Conservation (phyloP, 2,888 invertebrate species). For the Erebia ligea region DNA sequence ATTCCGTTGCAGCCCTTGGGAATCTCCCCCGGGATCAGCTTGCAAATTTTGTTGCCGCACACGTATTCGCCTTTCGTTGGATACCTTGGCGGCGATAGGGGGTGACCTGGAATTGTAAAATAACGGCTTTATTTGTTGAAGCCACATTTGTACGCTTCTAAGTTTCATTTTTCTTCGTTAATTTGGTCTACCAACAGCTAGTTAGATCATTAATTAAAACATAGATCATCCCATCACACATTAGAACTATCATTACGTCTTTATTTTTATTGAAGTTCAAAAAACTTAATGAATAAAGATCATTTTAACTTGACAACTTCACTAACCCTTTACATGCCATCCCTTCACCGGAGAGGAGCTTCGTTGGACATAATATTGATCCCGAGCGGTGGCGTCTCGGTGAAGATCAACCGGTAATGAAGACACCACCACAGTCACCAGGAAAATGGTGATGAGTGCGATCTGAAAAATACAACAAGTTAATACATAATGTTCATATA, state of each 20-base stretch:
- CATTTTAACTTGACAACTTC: no score
- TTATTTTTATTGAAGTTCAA: no score
- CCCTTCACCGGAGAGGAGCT: constrained; percentile 33
- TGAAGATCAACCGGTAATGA: constrained; percentile 47
- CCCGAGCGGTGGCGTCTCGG: constrained; percentile 40
- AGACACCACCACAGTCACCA: constrained; percentile 38
- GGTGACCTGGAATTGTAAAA: background rate
- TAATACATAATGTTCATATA: no score
- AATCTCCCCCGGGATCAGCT: background rate
- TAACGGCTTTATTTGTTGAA: no score
- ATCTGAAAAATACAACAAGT: constrained; percentile 33
- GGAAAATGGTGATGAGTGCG: constrained; percentile 15
- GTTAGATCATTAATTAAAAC: no score
- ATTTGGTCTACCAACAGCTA: no score
- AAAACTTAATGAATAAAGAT: no score
- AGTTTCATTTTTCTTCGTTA: no score
- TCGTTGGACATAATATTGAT: constrained; percentile 12
- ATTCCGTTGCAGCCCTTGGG: background rate
- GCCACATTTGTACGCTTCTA: no score
- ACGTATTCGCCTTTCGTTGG: background rate
- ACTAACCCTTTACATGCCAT: no score
- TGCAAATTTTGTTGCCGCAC: constrained; percentile 3
- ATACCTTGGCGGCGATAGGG: background rate
- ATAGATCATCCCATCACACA: no score
- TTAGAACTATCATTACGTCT: no score